Evolutionary conservation across 1,140 invertebrate species (phyloP).

Genomic region (Nebria ingens): DNA sequence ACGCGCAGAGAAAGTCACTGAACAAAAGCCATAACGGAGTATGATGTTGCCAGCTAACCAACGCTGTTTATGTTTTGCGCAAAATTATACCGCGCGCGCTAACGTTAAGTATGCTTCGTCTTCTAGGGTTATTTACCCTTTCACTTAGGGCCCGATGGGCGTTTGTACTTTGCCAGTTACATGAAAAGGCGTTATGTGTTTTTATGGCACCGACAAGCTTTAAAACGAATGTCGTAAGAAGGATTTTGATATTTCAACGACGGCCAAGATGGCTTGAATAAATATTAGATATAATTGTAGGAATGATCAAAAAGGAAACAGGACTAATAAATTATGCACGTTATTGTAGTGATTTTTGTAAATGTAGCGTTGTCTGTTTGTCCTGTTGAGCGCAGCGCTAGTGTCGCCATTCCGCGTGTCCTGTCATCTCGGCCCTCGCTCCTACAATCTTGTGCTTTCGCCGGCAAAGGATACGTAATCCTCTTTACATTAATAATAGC

Average conservation of each 20-base stretch:
- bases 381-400: background rate
- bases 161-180: background rate
- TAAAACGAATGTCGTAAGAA: background rate
- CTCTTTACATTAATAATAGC: constrained; percentile 18
- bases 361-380: no score
- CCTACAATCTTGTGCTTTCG: background rate
- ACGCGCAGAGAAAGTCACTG: constrained; percentile 20
- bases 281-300: background rate
- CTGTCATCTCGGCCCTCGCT: background rate
- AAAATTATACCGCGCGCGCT: no score
- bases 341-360: no score
- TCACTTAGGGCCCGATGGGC: background rate
- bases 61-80: no score
- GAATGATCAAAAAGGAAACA: no score
- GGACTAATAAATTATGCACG: no score
- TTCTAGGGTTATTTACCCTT: background rate
- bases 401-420: background rate
- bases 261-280: background rate
- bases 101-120: background rate
- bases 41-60: no score
- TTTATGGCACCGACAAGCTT: no score
- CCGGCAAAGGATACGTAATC: constrained; percentile 14
- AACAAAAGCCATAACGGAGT: no score
- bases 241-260: background rate
- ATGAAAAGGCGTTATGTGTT: background rate